Percentiles rank a stretch among this genome's conserved stretches.
These are phyloP conservation scores for Folsomia manolachei DNA, from an alignment of 2,888 invertebrate species.

Conservation along the genomic window DNA sequence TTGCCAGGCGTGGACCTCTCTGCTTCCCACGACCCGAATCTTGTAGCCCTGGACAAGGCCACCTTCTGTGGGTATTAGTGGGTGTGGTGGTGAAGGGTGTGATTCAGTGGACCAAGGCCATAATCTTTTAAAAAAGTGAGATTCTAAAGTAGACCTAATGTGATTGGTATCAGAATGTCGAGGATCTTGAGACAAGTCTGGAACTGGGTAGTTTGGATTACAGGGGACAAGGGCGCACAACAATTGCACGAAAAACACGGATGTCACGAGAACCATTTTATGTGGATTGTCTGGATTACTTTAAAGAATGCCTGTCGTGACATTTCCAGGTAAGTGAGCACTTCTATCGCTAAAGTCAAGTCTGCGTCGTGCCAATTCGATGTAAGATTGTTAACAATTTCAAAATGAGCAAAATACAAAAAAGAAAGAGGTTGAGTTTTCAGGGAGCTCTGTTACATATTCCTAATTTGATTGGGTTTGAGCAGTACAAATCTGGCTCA, in stretches of 20 bases:
- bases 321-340: no score
- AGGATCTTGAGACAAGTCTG: constrained; percentile 20
- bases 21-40: constrained; percentile 38
- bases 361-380: no score
- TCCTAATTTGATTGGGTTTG: no score
- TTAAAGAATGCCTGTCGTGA: no score
- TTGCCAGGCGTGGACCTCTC: constrained; percentile 39
- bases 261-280: constrained; percentile 30
- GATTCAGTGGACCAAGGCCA: neutral
- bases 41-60: constrained; percentile 41
- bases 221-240: constrained; percentile 33
- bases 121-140: neutral
- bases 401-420: no score
- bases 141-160: neutral
- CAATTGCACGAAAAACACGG: constrained; percentile 39
- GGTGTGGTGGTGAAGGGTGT: neutral
- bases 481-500: no score
- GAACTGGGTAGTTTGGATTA: constrained; percentile 24
- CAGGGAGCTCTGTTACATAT: no score
- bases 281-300: no score
- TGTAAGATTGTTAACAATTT: no score
- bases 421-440: no score
- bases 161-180: neutral
- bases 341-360: no score
- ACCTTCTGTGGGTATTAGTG: constrained; percentile 23